Conservation (phyloP, 2,797 vertebrate genomes). For the Denticeps clupeoides region DNA sequence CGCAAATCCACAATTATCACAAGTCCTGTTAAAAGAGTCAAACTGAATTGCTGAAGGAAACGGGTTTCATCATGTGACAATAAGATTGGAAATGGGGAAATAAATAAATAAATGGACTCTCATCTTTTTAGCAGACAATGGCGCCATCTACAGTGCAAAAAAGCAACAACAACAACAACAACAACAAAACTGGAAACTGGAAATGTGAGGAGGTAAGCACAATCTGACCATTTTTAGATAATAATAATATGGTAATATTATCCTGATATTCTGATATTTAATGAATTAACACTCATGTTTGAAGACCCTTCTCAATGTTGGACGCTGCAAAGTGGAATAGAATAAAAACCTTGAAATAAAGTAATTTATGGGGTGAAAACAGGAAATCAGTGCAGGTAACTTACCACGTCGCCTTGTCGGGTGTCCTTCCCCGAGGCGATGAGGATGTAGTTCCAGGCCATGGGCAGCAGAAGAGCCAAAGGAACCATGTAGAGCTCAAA, state of each 20-base stretch:
- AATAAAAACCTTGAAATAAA: too few relatives aligned
- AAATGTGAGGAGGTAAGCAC: too few relatives aligned
- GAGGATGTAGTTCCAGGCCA: slow-evolving; percentile 93
- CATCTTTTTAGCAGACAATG: slow-evolving; percentile 66
- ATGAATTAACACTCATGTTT: too few relatives aligned
- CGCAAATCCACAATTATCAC: background rate
- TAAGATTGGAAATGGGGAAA: slow-evolving; percentile 29
- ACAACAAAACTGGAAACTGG: too few relatives aligned
- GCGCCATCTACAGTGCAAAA: slow-evolving; percentile 81
- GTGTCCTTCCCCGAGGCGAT: slow-evolving; percentile 87
- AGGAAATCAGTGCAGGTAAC: slow-evolving; percentile 38
- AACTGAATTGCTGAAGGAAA: slow-evolving; percentile 22
- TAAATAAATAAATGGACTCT: slow-evolving; percentile 2
- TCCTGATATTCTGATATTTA: too few relatives aligned
- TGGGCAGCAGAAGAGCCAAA: slow-evolving; percentile 72
- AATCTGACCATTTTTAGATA: too few relatives aligned
- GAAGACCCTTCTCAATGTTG: too few relatives aligned
- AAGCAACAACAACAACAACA: too few relatives aligned
- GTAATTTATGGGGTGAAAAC: too few relatives aligned
- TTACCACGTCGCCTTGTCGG: slow-evolving; percentile 80
- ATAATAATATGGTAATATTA: too few relatives aligned
- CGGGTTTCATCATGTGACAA: slow-evolving; percentile 42
- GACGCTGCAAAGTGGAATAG: too few relatives aligned
- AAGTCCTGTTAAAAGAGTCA: slow-evolving; percentile 3
- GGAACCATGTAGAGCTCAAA: slow-evolving; percentile 98